Base-by-base conservation (phyloP, 2,888 invertebrate species). In the Tholera decimalis region DNA sequence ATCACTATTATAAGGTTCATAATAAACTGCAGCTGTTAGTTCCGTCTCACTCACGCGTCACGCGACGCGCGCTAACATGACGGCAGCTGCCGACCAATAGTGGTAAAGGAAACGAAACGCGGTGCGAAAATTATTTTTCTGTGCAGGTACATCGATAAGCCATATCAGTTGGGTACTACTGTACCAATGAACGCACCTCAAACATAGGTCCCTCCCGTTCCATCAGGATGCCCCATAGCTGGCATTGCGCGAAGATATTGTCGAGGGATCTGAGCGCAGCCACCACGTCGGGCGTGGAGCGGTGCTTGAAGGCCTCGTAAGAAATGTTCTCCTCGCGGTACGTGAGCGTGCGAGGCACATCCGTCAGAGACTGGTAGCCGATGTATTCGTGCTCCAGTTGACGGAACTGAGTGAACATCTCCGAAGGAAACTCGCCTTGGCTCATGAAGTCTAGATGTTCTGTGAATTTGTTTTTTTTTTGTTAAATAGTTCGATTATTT, bases 371-470 rank as follows among this genome's bases (percentile, higher is more conserved):
- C 94, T 99, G 99, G 94, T 99, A 99, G 49, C 98, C 99, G 88
- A 98, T 98, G 88, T 98, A 98, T 88, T 98, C 98, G 89, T 98
- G 98, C 88, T 98, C 97, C 67, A 99, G 93, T 93, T 99, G 99
- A 70, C 97, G 97, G 92, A 99, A 99, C 72, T 98, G 98, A 7
- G 96, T 97, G 87, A 98, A 97, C 84, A 97, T 96, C 83, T 97
- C 96, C 51, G 97, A 96, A 0, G 97, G 97, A 61, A 97, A 96
- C 88, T 97, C 97, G 63, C 97, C 97, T 82, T 98, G 97, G 88
- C 98, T 98, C 96, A 99, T 98, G 91, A 99, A 99, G 95, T 99
- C 99, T 91, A 99, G 96, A 95, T 99, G 99, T 91, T 99, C 99
- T 96, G 85, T 47, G 20, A 57, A 54, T 37, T 30, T 9, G 13